Evolutionary conservation across 2,113 vertebrate genomes (phyloP), one percentile per base, ranked within the genome.

Genomic region (Rhinopomastus cyanomelas): DNA sequence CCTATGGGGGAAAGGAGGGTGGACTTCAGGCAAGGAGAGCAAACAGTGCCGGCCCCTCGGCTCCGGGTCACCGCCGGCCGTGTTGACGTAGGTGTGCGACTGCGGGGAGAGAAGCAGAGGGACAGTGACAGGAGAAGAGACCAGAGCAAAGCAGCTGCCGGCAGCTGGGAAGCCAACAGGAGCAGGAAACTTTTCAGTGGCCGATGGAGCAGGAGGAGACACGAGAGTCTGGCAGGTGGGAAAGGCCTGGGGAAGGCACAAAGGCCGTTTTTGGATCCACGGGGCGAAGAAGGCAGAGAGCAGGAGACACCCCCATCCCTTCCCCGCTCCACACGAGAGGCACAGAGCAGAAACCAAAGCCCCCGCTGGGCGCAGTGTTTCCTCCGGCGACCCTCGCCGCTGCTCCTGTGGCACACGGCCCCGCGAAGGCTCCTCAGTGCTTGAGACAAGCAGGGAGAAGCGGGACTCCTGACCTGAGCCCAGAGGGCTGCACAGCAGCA

Each of bases 51-150:
- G 98, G 96, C 98, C 98, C 73, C 98, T 97, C 95, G 97, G 97
- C 82, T 99, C 99, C 68, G 98, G 99, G 76, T 99, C 98, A 39
- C 98, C 97, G 48, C 96, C 98, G 56, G 98, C 98, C 34, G 98
- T 99, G 96, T 99, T 99, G 88, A 99, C 98, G 65, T 99, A 99
- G 51, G 99, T 99, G 97, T 99, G 99, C 79, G 98, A 98, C 99
- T 99, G 97, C 65, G 92, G 71, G 62, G 55, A 73, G 65, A 93
- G 93, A 94, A 95, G 92, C 90, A 91, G 82, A 92, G 85, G 46
- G 72, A 72, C 61, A 93, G 71, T 89, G 90, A 94, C 44, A 87
- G 77, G 51, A 87, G 84, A 60, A 71, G 19, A 93, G 78, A 49
- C 6, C 44, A 30, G 77, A 78, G 85, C 55, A 74, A 67, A 75